These are phyloP conservation scores for Polypterus bichir DNA, from an alignment of 2,113 vertebrate species.

Conservation along the genomic window DNA sequence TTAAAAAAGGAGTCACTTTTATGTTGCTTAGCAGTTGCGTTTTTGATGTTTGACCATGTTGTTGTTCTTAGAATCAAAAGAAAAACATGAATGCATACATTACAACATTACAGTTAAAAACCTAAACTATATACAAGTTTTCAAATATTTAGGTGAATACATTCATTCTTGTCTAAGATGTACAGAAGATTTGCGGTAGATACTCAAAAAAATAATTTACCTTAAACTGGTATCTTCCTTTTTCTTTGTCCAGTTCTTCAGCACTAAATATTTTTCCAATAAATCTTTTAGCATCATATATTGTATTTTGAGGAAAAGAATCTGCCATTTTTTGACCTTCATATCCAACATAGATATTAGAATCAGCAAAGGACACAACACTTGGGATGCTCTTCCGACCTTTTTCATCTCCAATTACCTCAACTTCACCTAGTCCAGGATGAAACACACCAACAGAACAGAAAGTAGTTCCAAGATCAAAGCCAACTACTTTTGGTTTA, in stretches of 20 bases:
- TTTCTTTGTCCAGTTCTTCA: conserved; percentile 61
- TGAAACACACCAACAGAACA: conserved; percentile 89
- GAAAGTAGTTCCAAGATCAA: conserved; percentile 92
- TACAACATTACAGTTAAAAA: too few relatives aligned
- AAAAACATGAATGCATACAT: too few relatives aligned
- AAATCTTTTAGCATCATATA: conserved; percentile 92
- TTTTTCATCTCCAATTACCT: conserved; percentile 70
- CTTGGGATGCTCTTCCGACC: conserved; percentile 81
- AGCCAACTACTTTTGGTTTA: conserved; percentile 77
- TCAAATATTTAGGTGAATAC: background rate
- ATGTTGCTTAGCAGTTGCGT: too few relatives aligned
- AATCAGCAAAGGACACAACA: conserved; percentile 70
- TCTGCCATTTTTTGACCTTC: conserved; percentile 75
- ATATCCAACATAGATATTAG: conserved; percentile 58
- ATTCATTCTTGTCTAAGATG: background rate
- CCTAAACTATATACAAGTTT: too few relatives aligned
- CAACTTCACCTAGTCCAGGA: conserved; percentile 73
- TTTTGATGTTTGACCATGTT: too few relatives aligned
- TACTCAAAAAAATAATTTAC: conserved; percentile 34
- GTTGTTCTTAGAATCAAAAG: too few relatives aligned
- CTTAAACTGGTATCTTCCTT: conserved; percentile 84
- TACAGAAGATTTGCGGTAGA: background rate
- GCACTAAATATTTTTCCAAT: conserved; percentile 81
- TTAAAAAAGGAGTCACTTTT: too few relatives aligned
- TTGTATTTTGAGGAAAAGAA: conserved; percentile 74